Evolutionary conservation across 1,140 invertebrate species (phyloP).

Genomic region (Anagrus nilaparvatae): DNA sequence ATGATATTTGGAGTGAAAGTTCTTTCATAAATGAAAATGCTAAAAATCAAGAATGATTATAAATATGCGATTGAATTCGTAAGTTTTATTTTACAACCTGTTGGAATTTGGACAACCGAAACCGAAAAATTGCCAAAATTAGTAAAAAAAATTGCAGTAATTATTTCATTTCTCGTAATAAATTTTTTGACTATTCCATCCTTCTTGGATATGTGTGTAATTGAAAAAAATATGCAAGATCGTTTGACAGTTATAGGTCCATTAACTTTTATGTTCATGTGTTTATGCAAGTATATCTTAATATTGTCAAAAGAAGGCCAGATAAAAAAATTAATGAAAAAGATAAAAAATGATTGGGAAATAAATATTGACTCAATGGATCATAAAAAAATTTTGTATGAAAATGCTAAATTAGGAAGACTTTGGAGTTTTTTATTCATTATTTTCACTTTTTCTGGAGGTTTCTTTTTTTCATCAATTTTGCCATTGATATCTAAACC

Average conservation of each 20-base stretch:
- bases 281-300: slow-evolving; percentile 3
- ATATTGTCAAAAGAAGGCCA: not conserved
- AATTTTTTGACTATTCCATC: too few species aligned
- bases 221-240: too few species aligned
- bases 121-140: too few species aligned
- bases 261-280: not conserved
- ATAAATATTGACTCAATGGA: slow-evolving; percentile 2
- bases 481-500: slow-evolving; percentile 11
- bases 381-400: slow-evolving; percentile 18
- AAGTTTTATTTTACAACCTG: too few species aligned
- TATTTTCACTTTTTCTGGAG: slow-evolving; percentile 17
- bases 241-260: slow-evolving; percentile 1
- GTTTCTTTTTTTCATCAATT: slow-evolving; percentile 17
- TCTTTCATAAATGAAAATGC: too few species aligned
- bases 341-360: slow-evolving; percentile 20
- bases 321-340: slow-evolving; percentile 12
- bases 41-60: too few species aligned
- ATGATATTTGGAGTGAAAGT: too few species aligned
- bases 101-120: too few species aligned
- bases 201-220: too few species aligned
- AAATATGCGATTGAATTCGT: too few species aligned
- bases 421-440: slow-evolving; percentile 9
- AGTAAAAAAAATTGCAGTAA: too few species aligned
- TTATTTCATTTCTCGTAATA: too few species aligned
- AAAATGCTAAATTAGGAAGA: slow-evolving; percentile 11